Conservation (phyloP, 2,888 invertebrate species). For the Esperia sulphurella region DNA sequence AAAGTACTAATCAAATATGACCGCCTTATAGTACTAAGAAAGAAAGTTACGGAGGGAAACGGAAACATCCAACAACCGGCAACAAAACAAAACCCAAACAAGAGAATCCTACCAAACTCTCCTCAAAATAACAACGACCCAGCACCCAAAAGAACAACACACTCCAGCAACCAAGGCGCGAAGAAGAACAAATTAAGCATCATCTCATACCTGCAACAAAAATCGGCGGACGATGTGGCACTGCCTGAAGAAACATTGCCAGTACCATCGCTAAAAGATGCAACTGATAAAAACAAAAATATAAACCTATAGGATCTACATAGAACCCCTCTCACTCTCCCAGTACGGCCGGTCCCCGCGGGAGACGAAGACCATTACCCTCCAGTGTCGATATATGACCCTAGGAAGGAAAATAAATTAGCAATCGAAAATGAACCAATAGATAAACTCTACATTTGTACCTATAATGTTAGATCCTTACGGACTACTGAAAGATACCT, state of each 20-base stretch:
- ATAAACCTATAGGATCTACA: not conserved
- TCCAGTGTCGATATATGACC: not conserved
- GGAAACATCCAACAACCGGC: too few species aligned
- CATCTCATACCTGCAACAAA: too few species aligned
- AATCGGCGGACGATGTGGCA: too few species aligned
- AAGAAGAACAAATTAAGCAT: too few species aligned
- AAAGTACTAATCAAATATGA: not conserved
- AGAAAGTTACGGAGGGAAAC: too few species aligned
- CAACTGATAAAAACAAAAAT: not conserved
- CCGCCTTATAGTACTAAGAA: not conserved
- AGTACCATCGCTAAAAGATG: not conserved
- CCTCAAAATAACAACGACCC: too few species aligned
- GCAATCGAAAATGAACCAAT: too few species aligned
- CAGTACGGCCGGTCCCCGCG: constrained; percentile 1
- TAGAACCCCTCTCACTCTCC: not conserved
- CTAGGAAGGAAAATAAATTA: not conserved
- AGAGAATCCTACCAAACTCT: not conserved
- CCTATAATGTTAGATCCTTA: not conserved
- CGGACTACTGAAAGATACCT: constrained; percentile 1
- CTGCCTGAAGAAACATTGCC: too few species aligned
- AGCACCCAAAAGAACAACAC: too few species aligned
- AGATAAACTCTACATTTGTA: not conserved
- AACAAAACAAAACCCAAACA: not conserved
- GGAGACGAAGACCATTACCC: not conserved
- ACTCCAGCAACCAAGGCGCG: too few species aligned